Evolutionary conservation across 2,113 vertebrate species (phyloP).

Genomic region (Miniopterus natalensis): DNA sequence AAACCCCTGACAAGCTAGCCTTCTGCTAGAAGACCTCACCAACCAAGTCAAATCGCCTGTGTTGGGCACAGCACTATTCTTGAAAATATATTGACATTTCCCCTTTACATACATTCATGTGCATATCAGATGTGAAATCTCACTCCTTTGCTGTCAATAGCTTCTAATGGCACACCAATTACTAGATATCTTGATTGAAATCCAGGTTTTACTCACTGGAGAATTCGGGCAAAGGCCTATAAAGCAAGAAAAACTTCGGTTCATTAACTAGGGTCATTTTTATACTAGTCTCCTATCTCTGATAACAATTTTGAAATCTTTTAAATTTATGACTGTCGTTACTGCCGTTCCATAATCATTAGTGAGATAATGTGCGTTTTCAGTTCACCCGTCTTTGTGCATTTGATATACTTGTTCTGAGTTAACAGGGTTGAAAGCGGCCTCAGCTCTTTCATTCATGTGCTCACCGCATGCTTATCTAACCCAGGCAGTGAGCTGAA

Average conservation of each 20-base stretch:
- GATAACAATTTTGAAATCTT: conserved; percentile 40
- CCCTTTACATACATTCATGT: fast-evolving
- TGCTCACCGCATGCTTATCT: not conserved
- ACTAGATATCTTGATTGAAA: not conserved
- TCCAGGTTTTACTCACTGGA: conserved; percentile 5
- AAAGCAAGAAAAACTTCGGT: conserved; percentile 11
- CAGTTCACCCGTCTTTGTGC: not conserved
- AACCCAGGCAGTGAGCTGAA: not conserved
- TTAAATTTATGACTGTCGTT: conserved; percentile 19
- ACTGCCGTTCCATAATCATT: not conserved
- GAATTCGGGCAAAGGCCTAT: not conserved
- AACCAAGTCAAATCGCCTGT: not conserved
- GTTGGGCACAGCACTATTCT: not conserved
- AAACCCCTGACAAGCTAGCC: not conserved
- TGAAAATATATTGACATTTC: not conserved
- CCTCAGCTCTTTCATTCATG: not conserved
- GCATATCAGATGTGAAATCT: not conserved
- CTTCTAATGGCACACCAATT: not conserved
- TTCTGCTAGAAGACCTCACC: not conserved
- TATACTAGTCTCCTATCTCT: not conserved
- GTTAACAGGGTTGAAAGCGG: not conserved
- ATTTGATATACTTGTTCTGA: not conserved
- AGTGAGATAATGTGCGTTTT: conserved; percentile 25
- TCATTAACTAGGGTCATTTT: conserved; percentile 45
- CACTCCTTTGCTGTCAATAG: not conserved